These are phyloP conservation scores for Nannospalax galili DNA, from an alignment of 2,113 vertebrate genomes.

Conservation along the genomic window DNA sequence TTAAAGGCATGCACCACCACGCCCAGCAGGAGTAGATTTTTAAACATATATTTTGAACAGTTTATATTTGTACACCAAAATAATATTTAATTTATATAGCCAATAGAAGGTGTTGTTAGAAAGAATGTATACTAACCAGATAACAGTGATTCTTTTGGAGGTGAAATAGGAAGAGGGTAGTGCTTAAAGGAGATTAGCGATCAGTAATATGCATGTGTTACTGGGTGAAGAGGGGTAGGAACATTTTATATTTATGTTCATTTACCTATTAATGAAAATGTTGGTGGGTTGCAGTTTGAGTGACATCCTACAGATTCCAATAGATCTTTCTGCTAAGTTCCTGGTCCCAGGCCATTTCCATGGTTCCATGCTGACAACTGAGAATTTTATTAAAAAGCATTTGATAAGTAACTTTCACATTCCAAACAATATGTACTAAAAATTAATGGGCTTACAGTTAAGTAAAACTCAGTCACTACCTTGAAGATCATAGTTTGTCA, in stretches of 20 bases:
- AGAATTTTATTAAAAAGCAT: neutral
- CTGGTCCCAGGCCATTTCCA: neutral
- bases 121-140: neutral
- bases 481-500: neutral
- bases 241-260: neutral
- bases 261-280: neutral
- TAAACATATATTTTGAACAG: neutral
- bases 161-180: neutral
- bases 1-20: no score
- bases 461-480: neutral
- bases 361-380: neutral
- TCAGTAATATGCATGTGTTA: neutral
- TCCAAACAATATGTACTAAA: neutral
- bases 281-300: neutral
- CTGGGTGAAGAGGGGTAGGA: neutral
- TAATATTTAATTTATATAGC: neutral
- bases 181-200: neutral
- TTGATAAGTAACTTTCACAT: neutral
- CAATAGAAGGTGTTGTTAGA: neutral
- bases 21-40: neutral
- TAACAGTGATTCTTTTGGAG: neutral
- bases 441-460: neutral
- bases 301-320: neutral
- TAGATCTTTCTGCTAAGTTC: neutral
- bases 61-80: conserved; percentile 24